Evolutionary conservation across 2,888 invertebrate species (phyloP).

Genomic region (Ectemnius lituratus): DNA sequence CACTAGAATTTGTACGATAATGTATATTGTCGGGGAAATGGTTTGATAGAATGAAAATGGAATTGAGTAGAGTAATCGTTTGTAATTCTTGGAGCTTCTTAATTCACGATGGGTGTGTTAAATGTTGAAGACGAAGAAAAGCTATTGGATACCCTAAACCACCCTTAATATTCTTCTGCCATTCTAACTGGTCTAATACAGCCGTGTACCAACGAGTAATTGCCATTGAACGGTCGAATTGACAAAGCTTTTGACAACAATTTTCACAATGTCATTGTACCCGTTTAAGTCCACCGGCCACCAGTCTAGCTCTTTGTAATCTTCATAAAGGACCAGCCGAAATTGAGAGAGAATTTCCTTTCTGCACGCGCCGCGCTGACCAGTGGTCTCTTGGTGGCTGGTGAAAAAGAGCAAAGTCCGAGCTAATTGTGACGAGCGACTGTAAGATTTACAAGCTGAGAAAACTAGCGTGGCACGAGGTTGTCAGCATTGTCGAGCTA

Average conservation of each 20-base stretch:
- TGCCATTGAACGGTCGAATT: conserved; percentile 3
- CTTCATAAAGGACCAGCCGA: conserved; percentile 20
- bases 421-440: conserved; percentile 41
- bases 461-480: conserved; percentile 36
- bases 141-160: too few relatives aligned
- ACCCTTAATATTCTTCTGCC: neutral
- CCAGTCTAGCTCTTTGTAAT: conserved; percentile 26
- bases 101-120: too few relatives aligned
- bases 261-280: conserved; percentile 36
- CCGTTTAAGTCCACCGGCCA: conserved; percentile 16
- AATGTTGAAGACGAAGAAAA: too few relatives aligned
- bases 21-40: neutral
- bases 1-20: neutral
- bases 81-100: neutral
- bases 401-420: conserved; percentile 12
- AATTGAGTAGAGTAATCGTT: neutral
- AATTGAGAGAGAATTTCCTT: conserved; percentile 34
- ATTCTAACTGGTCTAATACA: neutral
- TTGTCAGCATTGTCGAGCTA: conserved; percentile 36
- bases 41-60: neutral
- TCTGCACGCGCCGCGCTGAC: conserved; percentile 7
- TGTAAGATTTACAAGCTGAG: conserved; percentile 48
- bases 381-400: conserved; percentile 9
- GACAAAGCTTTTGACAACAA: conserved; percentile 17
- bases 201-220: conserved; percentile 15